Base-by-base conservation (phyloP, 2,888 invertebrate genomes). In the Dicranocentrus wangi region DNA sequence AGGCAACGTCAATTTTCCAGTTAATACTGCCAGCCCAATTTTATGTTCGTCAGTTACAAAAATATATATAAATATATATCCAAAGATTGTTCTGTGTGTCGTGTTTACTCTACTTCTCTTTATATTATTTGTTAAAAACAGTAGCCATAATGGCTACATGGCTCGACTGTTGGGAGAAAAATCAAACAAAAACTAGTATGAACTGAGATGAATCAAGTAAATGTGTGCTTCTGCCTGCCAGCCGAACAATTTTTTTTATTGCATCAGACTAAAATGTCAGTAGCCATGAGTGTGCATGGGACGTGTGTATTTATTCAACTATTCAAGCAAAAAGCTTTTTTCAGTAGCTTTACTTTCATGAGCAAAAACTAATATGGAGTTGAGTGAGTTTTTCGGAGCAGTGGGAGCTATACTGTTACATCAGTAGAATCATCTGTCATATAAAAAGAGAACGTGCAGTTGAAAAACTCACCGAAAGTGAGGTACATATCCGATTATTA, bases 1-100 rank as follows among this genome's bases (percentile, higher is more conserved):
- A 69, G 15, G 23, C 19, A 70, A 60, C 60, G 47, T 32, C 61
- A 58, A 72, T 61, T 63, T 63, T 42, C 63, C 19, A 63, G 63
- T 32, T 63, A 53, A 53, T 53, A 13, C 53, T 53, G 47, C 47
- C 47, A 47, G n/a, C n/a, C n/a, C n/a, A n/a, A n/a, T n/a, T n/a
- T n/a, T n/a, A n/a, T n/a, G n/a, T n/a, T n/a, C n/a, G n/a, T n/a
- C n/a, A n/a, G n/a, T n/a, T n/a, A n/a, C n/a, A n/a, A n/a, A n/a
- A n/a, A n/a, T n/a, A n/a, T n/a, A n/a, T n/a, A n/a, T n/a, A n/a
- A n/a, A n/a, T n/a, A n/a, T n/a, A n/a, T n/a, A n/a, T n/a, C n/a
- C n/a, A n/a, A n/a, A n/a, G n/a, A n/a, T n/a, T n/a, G n/a, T n/a
- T n/a, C n/a, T n/a, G n/a, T n/a, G n/a, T n/a, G n/a, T n/a, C n/a